Conservation (phyloP, 2,113 vertebrate species). For the Gnathonemus echidnorhynchus region DNA sequence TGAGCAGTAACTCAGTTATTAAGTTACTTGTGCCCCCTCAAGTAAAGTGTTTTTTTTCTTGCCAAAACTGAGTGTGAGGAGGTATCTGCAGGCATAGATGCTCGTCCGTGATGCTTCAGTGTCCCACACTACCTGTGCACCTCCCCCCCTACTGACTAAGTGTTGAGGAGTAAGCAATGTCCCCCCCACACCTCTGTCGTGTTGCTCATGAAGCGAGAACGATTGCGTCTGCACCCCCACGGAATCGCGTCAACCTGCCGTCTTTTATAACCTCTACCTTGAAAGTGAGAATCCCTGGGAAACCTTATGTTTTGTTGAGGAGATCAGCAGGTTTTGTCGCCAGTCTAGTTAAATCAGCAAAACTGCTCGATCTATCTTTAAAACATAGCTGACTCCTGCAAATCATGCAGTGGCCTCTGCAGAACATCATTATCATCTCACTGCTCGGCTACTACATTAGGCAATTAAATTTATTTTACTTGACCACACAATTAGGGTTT, state of each 20-base stretch:
- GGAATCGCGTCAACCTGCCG: neutral
- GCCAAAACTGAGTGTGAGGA: neutral
- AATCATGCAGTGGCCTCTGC: neutral
- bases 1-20: neutral
- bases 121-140: neutral
- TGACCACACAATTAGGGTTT: neutral
- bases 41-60: neutral
- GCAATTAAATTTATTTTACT: neutral
- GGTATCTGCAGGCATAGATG: neutral
- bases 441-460: too few relatives aligned
- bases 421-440: neutral
- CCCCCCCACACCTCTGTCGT: neutral
- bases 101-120: too few relatives aligned
- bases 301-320: neutral
- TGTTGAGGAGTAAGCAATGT: neutral
- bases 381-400: slow-evolving; percentile 8
- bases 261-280: neutral
- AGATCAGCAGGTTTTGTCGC: neutral
- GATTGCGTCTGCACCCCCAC: neutral
- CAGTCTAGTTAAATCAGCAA: neutral
- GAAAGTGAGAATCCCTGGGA: neutral
- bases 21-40: neutral
- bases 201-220: neutral
- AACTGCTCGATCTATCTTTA: neutral
- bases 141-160: neutral